Percentiles rank a stretch among this genome's conserved stretches.
Evolutionary conservation across 2,113 vertebrate species (phyloP).

Genomic region (Rhegmatorhina hoffmannsi): DNA sequence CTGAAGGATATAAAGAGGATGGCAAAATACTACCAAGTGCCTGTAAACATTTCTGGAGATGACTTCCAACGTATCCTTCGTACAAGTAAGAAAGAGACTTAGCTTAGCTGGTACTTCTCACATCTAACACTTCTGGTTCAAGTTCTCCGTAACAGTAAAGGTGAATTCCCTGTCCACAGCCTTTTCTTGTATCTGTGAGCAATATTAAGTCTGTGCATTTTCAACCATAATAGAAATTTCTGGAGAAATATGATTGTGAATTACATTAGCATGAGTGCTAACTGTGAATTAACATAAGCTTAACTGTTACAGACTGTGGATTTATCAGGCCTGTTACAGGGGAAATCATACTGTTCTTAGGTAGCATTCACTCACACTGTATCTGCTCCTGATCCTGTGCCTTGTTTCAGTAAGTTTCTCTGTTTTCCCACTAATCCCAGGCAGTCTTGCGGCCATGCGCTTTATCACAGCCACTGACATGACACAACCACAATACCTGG

Average conservation of each 20-base stretch:
- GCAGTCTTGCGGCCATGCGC: slow-evolving; percentile 42
- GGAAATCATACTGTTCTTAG: not conserved
- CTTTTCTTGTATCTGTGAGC: not conserved
- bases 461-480: slow-evolving; percentile 47
- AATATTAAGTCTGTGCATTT: not conserved
- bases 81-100: slow-evolving; percentile 77
- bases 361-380: not conserved
- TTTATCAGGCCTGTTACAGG: not conserved
- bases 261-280: not conserved
- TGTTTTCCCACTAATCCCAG: not conserved
- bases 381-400: not conserved
- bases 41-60: slow-evolving; percentile 55
- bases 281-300: not conserved
- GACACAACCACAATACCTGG: slow-evolving; percentile 2
- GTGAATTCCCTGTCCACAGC: not conserved
- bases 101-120: not conserved
- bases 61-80: slow-evolving; percentile 70
- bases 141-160: not conserved
- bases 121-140: not conserved
- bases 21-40: slow-evolving; percentile 78
- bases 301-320: not conserved
- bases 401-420: not conserved
- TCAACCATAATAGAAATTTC: not conserved
- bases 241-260: not conserved
- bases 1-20: slow-evolving; percentile 73